Base-by-base conservation (phyloP, 2,113 vertebrate species). In the Proterorhinus semilunaris region DNA sequence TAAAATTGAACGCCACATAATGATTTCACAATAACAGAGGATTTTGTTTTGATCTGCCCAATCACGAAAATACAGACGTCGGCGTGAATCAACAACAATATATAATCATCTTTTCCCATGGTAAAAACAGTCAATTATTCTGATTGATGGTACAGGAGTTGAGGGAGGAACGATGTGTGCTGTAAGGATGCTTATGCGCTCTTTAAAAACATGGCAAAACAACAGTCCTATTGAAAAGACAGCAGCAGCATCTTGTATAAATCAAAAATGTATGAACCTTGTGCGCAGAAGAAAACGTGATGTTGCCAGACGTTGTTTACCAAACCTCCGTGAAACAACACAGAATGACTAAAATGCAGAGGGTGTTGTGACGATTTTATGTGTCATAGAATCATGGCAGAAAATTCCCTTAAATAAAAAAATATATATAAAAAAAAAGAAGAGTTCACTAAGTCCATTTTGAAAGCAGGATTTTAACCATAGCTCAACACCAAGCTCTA, bases 1-100 rank as follows among this genome's bases (percentile, higher is more conserved):
- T 77, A 45, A 36, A 47, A 62, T 17, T 54, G 46, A 67, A 61
- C 17, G 47, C 15, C 65, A 2, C 8, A 51, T 15, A 13, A 72
- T 44, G 44, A 10, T 63, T 62, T n/a, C 15, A 53, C 15, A 10
- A 54, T 6, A 6, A 58, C 6, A 58, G 3, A 61, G 1, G 12
- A 43, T 44, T 44, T 16, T n/a, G 42, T 61, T 61, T 61, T 43
- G 36, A 6, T 13, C 36, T 8, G 36, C 15, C 15, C 36, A 59
- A 43, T 59, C 5, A 36, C 54, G 65, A 62, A 57, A 54, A 62
- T 62, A 8, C 42, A 44, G 15, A n/a, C 7, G 11, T 51, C 15
- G 11, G 11, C 6, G 17, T 43, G 13, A 7, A 2, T 36, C 27
- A 36, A 36, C 27, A 36, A 36, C 27, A 36, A 36, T 36, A 36